A percentile compares a stretch with the other conserved stretches of the same genome.
These are phyloP conservation scores for Cyanistes caeruleus DNA, from an alignment of 2,113 vertebrate genomes.

Conservation along the genomic window DNA sequence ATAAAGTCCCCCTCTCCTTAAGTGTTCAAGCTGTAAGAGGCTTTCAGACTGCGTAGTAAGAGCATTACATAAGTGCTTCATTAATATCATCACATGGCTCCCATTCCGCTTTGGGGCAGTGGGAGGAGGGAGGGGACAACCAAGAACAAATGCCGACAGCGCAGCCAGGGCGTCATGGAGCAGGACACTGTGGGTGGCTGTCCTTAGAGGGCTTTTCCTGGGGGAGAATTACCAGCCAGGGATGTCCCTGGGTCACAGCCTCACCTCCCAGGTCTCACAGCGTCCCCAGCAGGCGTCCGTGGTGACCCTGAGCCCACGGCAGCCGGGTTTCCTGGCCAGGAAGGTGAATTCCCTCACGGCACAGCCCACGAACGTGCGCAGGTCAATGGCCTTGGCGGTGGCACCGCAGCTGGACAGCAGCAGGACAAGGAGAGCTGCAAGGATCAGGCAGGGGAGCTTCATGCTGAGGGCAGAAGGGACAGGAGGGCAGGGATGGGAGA, in stretches of 20 bases:
- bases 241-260: accelerated
- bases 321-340: constrained; percentile 88
- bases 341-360: constrained; percentile 93
- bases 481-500: not conserved
- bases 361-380: constrained; percentile 86
- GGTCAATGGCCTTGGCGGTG: constrained; percentile 42
- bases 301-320: constrained; percentile 84
- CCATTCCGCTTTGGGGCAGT: not conserved
- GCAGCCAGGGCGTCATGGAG: accelerated
- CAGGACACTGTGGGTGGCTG: accelerated
- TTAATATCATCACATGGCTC: not conserved
- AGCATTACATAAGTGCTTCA: constrained; percentile 12
- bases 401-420: not conserved
- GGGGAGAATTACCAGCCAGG: too few species aligned
- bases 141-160: accelerated
- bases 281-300: constrained; percentile 97
- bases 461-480: constrained; percentile 17
- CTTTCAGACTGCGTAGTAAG: constrained; percentile 16
- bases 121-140: not conserved
- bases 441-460: constrained; percentile 10
- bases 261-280: constrained; percentile 97
- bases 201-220: not conserved
- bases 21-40: constrained; percentile 30
- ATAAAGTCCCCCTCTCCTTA: constrained; percentile 9
- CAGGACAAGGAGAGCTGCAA: constrained; percentile 3